Percentiles rank a stretch among this genome's conserved stretches.
Conservation (phyloP, 2,888 invertebrate species). For the Bombylius discolor region DNA sequence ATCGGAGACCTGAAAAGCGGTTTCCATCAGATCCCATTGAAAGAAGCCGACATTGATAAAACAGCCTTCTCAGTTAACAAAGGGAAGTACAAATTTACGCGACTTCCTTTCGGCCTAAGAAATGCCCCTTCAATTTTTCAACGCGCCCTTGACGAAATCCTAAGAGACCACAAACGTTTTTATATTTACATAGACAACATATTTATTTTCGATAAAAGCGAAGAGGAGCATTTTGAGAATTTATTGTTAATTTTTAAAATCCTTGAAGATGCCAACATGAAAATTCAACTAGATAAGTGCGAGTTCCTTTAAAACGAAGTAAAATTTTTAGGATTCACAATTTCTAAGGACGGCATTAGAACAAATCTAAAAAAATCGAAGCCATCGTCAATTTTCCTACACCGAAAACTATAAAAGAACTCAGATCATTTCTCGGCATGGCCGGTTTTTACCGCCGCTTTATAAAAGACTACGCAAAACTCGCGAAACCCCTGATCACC, state of each 20-base stretch:
- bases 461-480: constrained; percentile 10
- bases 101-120: not conserved
- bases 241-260: not conserved
- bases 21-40: constrained; percentile 5
- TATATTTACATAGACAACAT: constrained; percentile 4
- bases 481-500: constrained; percentile 11
- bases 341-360: constrained; percentile 9
- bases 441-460: constrained; percentile 13
- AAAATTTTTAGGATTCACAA: not conserved
- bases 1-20: constrained; percentile 10
- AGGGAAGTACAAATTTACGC: constrained; percentile 2
- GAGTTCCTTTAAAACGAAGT: not conserved
- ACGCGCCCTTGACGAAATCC: constrained; percentile 1
- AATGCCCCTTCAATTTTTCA: no score
- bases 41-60: not conserved
- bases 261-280: not conserved
- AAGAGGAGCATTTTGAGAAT: not conserved
- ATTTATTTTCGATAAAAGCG: not conserved
- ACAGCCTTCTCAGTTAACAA: not conserved
- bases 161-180: constrained; percentile 1
- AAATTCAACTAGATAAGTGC: constrained; percentile 1
- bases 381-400: constrained; percentile 10
- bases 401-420: constrained; percentile 12
- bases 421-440: constrained; percentile 11
- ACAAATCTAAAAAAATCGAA: constrained; percentile 10